phyloP scores from a whole-genome alignment of 2,113 vertebrate genomes.

The Scolopax mira region DNA sequence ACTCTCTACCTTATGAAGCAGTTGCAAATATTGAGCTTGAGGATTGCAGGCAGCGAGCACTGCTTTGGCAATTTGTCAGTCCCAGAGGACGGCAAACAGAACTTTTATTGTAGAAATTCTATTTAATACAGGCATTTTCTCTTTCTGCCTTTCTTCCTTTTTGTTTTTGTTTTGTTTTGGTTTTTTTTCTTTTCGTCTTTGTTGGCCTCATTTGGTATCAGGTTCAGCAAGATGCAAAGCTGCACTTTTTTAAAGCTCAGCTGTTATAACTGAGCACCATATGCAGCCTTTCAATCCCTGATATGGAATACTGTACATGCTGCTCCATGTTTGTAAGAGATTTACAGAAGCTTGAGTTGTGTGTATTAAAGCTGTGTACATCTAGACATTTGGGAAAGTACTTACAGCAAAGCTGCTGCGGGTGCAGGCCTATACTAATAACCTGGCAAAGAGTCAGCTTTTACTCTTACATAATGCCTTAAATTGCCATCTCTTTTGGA shows the following conservation, averaged over 20 bases:
- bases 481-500: conserved; percentile 47
- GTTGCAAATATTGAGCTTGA: conserved; percentile 9
- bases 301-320: conserved; percentile 72
- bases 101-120: conserved; percentile 47
- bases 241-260: conserved; percentile 75
- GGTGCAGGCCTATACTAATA: conserved; percentile 60
- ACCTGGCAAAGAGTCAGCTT: conserved; percentile 60
- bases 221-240: conserved; percentile 74
- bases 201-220: conserved; percentile 60
- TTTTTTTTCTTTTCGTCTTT: background rate
- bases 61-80: conserved; percentile 50
- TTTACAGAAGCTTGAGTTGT: conserved; percentile 72
- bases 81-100: background rate
- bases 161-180: background rate
- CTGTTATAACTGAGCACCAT: conserved; percentile 76
- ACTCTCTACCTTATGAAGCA: background rate
- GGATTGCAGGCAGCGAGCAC: background rate
- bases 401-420: conserved; percentile 66
- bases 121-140: conserved; percentile 27
- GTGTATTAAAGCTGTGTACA: conserved; percentile 75
- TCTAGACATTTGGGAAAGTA: conserved; percentile 69
- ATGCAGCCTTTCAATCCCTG: conserved; percentile 75
- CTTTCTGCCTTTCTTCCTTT: background rate
- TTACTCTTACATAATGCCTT: conserved; percentile 57
- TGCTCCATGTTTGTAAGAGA: conserved; percentile 76